These are phyloP conservation scores for Noctilio leporinus DNA, from an alignment of 2,113 vertebrate genomes.

Conservation along the genomic window DNA sequence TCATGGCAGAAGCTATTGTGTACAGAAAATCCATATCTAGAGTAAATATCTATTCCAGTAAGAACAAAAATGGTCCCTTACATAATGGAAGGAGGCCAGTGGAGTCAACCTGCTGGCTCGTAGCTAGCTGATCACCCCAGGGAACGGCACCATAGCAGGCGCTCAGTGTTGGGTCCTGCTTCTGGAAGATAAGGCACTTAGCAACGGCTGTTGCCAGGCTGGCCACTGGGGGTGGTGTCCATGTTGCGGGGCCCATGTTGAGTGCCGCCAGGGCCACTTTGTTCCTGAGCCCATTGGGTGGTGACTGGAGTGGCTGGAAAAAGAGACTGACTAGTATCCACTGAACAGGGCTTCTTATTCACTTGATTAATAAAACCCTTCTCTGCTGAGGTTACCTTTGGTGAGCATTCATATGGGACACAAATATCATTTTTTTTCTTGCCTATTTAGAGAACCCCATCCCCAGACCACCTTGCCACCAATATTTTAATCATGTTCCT, in stretches of 20 bases:
- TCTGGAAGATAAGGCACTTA: neutral
- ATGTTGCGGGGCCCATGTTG: neutral
- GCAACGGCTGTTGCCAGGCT: neutral
- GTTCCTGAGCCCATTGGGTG: too few relatives aligned
- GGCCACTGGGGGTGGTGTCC: neutral
- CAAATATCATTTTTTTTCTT: neutral
- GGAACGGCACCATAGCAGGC: neutral
- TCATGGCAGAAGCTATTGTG: neutral
- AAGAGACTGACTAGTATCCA: neutral
- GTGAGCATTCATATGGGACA: neutral
- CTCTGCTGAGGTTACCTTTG: neutral
- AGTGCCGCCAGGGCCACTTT: neutral
- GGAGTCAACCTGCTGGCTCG: neutral
- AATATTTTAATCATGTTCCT: neutral
- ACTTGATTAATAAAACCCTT: neutral
- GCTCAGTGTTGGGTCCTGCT: neutral
- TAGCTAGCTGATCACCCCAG: neutral
- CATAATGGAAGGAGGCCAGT: neutral
- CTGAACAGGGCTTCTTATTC: neutral
- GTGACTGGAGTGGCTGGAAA: neutral
- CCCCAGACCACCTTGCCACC: neutral
- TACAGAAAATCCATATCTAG: neutral
- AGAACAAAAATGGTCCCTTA: neutral
- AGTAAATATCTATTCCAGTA: neutral
- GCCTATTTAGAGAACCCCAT: neutral